Conservation (phyloP, 1,140 invertebrate genomes). For the Ditylenchus dipsaci region DNA sequence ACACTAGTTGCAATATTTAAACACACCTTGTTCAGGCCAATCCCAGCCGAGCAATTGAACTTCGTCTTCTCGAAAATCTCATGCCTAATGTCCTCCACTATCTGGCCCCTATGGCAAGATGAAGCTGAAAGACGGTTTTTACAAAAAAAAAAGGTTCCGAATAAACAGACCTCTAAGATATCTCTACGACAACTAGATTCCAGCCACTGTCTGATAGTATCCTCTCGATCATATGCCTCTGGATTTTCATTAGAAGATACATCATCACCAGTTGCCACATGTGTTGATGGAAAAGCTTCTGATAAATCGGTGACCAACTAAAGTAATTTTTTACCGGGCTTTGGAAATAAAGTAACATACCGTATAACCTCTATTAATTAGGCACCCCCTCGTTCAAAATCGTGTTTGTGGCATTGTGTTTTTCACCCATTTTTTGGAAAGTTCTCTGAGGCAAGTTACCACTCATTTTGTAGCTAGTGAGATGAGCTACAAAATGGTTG, state of each 20-base stretch:
- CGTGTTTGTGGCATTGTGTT: no score
- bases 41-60: slow-evolving; percentile 3
- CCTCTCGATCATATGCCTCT: not conserved
- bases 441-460: no score
- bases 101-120: not conserved
- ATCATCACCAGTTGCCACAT: not conserved
- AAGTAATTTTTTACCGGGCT: not conserved
- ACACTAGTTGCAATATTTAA: not conserved
- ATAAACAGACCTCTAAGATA: not conserved
- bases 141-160: not conserved
- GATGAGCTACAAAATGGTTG: no score
- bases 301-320: not conserved
- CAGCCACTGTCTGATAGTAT: not conserved
- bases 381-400: no score
- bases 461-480: no score
- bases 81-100: not conserved
- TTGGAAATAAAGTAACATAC: no score
- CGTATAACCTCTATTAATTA: no score
- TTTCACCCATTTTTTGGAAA: no score
- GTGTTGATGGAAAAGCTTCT: not conserved
- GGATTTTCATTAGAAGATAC: not conserved
- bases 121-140: not conserved
- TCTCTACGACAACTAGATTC: not conserved
- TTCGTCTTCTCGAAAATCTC: not conserved
- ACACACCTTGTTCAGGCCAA: not conserved